Percentiles rank a stretch among this genome's conserved stretches.
These are phyloP conservation scores for Neelides folsomi DNA, from an alignment of 2,888 invertebrate genomes.

Conservation along the genomic window DNA sequence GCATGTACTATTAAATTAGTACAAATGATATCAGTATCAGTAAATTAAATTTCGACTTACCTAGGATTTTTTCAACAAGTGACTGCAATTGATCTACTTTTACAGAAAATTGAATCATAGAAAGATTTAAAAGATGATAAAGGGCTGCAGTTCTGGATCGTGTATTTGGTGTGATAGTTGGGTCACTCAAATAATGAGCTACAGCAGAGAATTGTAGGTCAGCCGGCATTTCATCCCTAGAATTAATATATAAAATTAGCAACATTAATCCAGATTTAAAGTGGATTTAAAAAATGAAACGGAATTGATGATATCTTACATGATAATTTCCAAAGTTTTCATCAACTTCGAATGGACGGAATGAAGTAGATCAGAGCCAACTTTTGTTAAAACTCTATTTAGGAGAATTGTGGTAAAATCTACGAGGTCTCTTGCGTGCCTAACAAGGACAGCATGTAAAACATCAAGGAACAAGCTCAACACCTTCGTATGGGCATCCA, in stretches of 20 bases:
- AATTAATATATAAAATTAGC: conserved; percentile 15
- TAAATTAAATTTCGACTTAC: conserved; percentile 4
- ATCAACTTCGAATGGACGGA: conserved; percentile 84
- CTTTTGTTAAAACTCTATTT: conserved; percentile 72
- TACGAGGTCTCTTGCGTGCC: conserved; percentile 72
- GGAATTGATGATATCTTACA: conserved; percentile 38
- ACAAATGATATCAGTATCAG: no score
- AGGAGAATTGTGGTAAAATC: conserved; percentile 89
- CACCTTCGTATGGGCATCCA: conserved; percentile 89
- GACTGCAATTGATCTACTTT: conserved; percentile 26
- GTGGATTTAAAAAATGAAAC: not conserved
- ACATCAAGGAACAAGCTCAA: conserved; percentile 87
- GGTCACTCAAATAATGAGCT: conserved; percentile 68
- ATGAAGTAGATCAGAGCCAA: conserved; percentile 78
- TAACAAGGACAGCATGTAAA: conserved; percentile 71
- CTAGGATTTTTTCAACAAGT: conserved; percentile 30
- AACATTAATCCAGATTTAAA: not conserved
- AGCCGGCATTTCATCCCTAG: conserved; percentile 47
- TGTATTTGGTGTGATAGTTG: conserved; percentile 79
- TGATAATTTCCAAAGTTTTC: conserved; percentile 66
- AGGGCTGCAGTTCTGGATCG: conserved; percentile 43
- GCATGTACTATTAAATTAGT: no score
- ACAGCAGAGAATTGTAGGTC: conserved; percentile 48
- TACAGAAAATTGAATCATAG: conserved; percentile 20
- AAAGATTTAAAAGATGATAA: conserved; percentile 38